These are phyloP conservation scores for Aramus guarauna DNA, from an alignment of 2,113 vertebrate genomes.

Conservation along the genomic window DNA sequence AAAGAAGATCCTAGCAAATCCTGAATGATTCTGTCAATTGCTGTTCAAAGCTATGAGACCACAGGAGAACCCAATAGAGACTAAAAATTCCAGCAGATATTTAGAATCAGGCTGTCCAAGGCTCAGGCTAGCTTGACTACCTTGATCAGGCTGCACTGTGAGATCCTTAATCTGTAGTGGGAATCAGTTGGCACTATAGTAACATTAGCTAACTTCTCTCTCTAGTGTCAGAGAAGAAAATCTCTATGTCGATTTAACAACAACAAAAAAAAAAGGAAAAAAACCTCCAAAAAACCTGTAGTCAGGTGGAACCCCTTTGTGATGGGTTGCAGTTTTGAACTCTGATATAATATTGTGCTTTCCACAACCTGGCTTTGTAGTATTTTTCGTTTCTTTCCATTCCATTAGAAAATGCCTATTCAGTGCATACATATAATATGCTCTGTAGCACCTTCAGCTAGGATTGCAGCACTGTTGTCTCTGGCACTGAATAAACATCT, in stretches of 20 bases:
- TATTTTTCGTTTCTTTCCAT: not conserved
- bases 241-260: not conserved
- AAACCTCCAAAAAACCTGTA: not conserved
- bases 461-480: not conserved
- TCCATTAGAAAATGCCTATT: not conserved
- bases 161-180: not conserved
- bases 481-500: not conserved
- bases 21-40: not conserved
- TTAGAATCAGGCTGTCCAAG: not conserved
- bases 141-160: not conserved
- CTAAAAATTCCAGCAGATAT: not conserved
- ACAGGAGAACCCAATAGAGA: not conserved
- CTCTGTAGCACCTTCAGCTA: not conserved
- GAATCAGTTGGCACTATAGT: not conserved
- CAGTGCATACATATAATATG: no score
- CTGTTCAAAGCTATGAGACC: not conserved
- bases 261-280: not conserved
- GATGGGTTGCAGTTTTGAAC: not conserved
- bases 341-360: not conserved
- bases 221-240: not conserved
- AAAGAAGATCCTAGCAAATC: not conserved
- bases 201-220: not conserved
- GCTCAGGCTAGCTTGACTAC: not conserved
- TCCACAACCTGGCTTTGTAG: not conserved
- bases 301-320: not conserved